These are phyloP conservation scores for Ictidomys tridecemlineatus DNA, from an alignment of 2,113 vertebrate species.

Conservation along the genomic window DNA sequence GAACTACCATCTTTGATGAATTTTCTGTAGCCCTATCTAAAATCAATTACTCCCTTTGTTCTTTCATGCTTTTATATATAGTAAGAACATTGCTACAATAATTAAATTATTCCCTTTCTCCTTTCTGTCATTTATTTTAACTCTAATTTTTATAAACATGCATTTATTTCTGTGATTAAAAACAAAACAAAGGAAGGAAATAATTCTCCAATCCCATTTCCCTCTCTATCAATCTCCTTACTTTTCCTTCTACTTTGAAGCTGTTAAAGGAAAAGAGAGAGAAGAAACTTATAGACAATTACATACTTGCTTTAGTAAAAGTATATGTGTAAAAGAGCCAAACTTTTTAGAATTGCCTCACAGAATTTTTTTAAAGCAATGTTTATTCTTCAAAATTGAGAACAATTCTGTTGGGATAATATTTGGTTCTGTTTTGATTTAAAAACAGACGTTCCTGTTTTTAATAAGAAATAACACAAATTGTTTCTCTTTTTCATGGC, in stretches of 20 bases:
- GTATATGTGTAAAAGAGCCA: neutral
- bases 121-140: neutral
- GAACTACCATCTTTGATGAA: neutral
- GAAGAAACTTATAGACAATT: neutral
- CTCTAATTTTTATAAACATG: neutral
- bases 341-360: neutral
- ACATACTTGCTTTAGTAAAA: neutral
- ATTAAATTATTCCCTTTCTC: neutral
- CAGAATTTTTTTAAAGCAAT: neutral
- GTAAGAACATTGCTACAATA: neutral
- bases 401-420: neutral
- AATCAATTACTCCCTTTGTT: neutral
- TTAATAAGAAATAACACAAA: neutral
- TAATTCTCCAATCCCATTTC: neutral
- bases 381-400: conserved; percentile 8
- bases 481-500: neutral
- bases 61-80: neutral
- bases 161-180: neutral
- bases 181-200: neutral
- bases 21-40: neutral
- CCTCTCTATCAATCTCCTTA: neutral
- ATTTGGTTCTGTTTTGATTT: neutral
- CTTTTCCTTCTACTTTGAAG: neutral
- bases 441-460: neutral
- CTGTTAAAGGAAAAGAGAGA: neutral